Percentiles rank a stretch among this genome's conserved stretches.
Evolutionary conservation across 2,888 invertebrate genomes (phyloP).

Genomic region (Nemoura dubitans): DNA sequence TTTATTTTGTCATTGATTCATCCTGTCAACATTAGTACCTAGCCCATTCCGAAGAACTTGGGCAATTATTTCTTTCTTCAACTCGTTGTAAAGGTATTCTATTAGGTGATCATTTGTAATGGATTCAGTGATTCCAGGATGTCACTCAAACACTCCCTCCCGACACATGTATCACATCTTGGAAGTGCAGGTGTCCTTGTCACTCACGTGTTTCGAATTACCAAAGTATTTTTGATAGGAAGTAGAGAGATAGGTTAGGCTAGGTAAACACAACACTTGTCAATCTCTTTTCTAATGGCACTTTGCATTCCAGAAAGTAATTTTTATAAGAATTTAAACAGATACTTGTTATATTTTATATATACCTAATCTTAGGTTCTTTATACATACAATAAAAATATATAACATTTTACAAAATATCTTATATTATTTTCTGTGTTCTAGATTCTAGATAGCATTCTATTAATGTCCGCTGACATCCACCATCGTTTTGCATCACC

Average conservation of each 20-base stretch:
- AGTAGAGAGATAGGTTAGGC: background rate
- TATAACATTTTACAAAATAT: background rate
- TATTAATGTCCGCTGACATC: too few relatives aligned
- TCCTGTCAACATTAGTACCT: too few relatives aligned
- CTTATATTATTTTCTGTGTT: too few relatives aligned
- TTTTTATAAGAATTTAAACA: conserved; percentile 29
- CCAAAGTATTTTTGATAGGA: background rate
- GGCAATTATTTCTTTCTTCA: too few relatives aligned
- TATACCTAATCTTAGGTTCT: background rate
- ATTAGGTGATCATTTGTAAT: too few relatives aligned
- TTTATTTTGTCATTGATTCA: too few relatives aligned
- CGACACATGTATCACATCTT: background rate
- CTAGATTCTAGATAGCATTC: too few relatives aligned
- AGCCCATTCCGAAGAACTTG: too few relatives aligned
- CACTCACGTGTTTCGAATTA: background rate
- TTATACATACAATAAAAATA: background rate
- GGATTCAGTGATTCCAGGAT: too few relatives aligned
- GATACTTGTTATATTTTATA: background rate
- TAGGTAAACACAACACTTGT: background rate
- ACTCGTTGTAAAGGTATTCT: too few relatives aligned
- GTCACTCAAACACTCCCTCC: too few relatives aligned
- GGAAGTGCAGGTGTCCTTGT: background rate
- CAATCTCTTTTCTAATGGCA: background rate
- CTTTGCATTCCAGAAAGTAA: background rate
- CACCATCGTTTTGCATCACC: too few relatives aligned